Conservation (phyloP, 2,113 vertebrate species). For the Astatoreochromis straeleni region DNA sequence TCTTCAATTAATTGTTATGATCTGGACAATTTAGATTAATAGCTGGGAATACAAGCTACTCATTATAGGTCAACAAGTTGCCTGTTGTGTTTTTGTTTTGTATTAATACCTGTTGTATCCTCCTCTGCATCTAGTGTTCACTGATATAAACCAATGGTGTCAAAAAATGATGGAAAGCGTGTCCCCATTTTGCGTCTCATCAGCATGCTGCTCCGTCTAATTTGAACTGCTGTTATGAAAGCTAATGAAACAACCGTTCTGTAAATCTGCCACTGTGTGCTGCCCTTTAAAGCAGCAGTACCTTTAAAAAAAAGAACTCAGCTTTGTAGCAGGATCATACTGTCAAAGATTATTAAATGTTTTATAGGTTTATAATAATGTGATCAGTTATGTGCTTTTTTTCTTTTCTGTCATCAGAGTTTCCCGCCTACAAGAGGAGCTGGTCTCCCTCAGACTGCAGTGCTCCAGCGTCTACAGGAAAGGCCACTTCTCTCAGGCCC, state of each 20-base stretch:
- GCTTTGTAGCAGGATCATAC: not conserved
- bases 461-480: constrained; percentile 93
- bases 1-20: not conserved
- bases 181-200: not conserved
- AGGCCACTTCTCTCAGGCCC: constrained; percentile 78
- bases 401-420: constrained; percentile 64
- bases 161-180: not conserved
- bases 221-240: not conserved
- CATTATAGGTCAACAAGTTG: not conserved
- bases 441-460: constrained; percentile 87
- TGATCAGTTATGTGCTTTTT: not conserved
- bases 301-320: not conserved
- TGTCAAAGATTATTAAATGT: not conserved
- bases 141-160: not conserved
- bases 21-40: not conserved
- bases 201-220: rapidly evolving
- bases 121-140: not conserved
- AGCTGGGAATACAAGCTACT: not conserved
- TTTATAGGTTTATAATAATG: rapidly evolving
- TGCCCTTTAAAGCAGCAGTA: not conserved
- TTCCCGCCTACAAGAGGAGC: constrained; percentile 88
- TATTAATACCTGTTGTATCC: not conserved
- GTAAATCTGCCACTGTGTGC: not conserved
- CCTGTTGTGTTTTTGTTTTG: not conserved
- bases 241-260: not conserved